Evolutionary conservation across 2,888 invertebrate genomes (phyloP), one percentile per base, ranked within the genome.

Genomic region (Philereme vetulata): DNA sequence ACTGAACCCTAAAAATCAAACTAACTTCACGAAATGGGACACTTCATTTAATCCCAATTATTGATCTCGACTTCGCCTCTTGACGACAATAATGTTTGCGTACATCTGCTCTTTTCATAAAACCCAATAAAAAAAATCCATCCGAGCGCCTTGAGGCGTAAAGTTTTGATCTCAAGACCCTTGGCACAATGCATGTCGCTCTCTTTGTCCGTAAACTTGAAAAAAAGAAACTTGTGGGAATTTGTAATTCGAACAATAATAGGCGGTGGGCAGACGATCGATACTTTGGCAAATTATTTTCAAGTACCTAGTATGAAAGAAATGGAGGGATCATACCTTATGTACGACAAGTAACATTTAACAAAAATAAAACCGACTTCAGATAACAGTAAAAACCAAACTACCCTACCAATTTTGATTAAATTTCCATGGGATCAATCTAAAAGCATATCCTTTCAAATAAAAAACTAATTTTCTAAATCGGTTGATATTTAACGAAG

Each of bases 21-120:
- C 63, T 40, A 69, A 67, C 49, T 62, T 60, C 65, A 74, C 66
- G 65, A 70, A 59, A 55, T 51, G 66, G 74, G 77, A 79, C 82
- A 88, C 87, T 88, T 85, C 85, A 88, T 88, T 87, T 78, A 82
- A 88, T 82, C 81, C 79, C 88, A 88, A 88, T 88, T 86, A 85
- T 82, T 76, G 74, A 75, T 74, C 86, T 88, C 84, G 81, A 87
- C 85, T 84, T 77, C 54, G 72, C 77, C 78, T 75, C 77, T 75
- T 62, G 59, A 72, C 55, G 62, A 82, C 80, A 86, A 84, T 75
- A 61, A 63, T 82, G 79, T 84, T 84, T 82, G 70, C 77, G 74
- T 76, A 80, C 85, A 87, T 86, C 86, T 86, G 87, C 80, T 69
- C 65, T 59, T 80, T 80, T 81, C 75, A 74, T 62, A 67, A 67